Percentiles rank a stretch among this genome's conserved stretches.
These are phyloP conservation scores for Pegea sp. DNA, from an alignment of 23 tunicate species.

Conservation along the genomic window DNA sequence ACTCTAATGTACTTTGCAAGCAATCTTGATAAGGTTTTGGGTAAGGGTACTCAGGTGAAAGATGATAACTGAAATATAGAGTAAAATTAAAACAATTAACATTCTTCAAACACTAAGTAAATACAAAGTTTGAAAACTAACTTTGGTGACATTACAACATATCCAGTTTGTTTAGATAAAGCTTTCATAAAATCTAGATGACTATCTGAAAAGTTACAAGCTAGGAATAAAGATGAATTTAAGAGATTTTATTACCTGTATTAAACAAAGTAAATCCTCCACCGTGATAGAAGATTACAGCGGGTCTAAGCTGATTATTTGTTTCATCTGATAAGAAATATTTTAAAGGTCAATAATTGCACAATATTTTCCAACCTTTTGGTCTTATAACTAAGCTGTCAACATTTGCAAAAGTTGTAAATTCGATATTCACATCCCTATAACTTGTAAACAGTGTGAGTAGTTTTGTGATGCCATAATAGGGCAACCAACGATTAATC, in stretches of 20 bases:
- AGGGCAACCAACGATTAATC: constrained; percentile 31
- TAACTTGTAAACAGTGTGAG: constrained; percentile 2
- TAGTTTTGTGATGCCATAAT: constrained; percentile 13
- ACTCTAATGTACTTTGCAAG: constrained; percentile 23
- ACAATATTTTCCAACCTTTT: constrained; percentile 15
- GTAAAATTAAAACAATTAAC: not conserved
- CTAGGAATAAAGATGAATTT: not conserved
- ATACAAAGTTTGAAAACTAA: constrained; percentile 7
- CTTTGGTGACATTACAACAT: constrained; percentile 44
- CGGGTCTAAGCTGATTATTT: constrained; percentile 54
- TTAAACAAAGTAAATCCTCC: constrained; percentile 63
- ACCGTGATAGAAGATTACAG: constrained; percentile 48
- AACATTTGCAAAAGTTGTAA: constrained; percentile 9
- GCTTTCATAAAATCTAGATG: constrained; percentile 6
- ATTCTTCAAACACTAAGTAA: not conserved
- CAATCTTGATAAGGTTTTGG: constrained; percentile 59
- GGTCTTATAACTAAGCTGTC: constrained; percentile 10
- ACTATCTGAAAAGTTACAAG: constrained; percentile 6
- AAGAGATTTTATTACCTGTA: constrained; percentile 10
- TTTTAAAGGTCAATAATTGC: not conserved
- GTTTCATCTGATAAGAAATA: too few relatives aligned
- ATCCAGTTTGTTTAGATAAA: constrained; percentile 46
- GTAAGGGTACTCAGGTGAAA: constrained; percentile 54
- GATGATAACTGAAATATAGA: constrained; percentile 16
- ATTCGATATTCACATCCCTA: constrained; percentile 8